These are phyloP conservation scores for Centropristis striata DNA, from an alignment of 2,113 vertebrate genomes.

Conservation along the genomic window DNA sequence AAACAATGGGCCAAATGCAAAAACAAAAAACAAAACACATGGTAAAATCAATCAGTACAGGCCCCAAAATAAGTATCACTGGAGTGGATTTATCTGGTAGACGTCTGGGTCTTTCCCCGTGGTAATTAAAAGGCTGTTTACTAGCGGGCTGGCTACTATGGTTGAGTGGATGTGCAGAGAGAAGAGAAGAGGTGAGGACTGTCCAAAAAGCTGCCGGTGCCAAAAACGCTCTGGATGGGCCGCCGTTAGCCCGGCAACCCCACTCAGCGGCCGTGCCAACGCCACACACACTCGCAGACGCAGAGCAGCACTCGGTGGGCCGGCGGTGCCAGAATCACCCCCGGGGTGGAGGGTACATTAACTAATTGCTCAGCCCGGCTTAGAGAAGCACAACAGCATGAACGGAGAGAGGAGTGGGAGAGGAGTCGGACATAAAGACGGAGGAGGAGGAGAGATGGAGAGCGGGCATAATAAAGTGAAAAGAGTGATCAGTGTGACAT, in stretches of 20 bases:
- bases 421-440: slow-evolving; percentile 18
- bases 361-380: slow-evolving; percentile 79
- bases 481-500: slow-evolving; percentile 48
- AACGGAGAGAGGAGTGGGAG: slow-evolving; percentile 44
- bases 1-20: neutral
- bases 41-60: slow-evolving; percentile 4
- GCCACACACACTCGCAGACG: slow-evolving; percentile 44
- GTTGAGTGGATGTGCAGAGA: slow-evolving; percentile 56
- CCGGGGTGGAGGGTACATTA: slow-evolving; percentile 76
- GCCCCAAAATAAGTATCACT: slow-evolving; percentile 18
- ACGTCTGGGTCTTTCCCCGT: slow-evolving; percentile 38
- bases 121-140: slow-evolving; percentile 72
- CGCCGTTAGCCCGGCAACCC: slow-evolving; percentile 51
- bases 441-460: slow-evolving; percentile 32
- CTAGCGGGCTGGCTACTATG: slow-evolving; percentile 39
- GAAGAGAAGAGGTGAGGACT: slow-evolving; percentile 50
- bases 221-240: slow-evolving; percentile 66
- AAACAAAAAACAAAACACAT: no score
- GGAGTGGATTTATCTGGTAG: slow-evolving; percentile 37
- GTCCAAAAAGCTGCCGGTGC: slow-evolving; percentile 58
- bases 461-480: slow-evolving; percentile 41
- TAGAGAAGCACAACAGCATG: slow-evolving; percentile 56
- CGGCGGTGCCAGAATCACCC: slow-evolving; percentile 65
- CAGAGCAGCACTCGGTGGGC: slow-evolving; percentile 32
- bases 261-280: slow-evolving; percentile 52